Evolutionary conservation across 2,888 invertebrate genomes (phyloP).

Genomic region (Didymodactylos carnosus): DNA sequence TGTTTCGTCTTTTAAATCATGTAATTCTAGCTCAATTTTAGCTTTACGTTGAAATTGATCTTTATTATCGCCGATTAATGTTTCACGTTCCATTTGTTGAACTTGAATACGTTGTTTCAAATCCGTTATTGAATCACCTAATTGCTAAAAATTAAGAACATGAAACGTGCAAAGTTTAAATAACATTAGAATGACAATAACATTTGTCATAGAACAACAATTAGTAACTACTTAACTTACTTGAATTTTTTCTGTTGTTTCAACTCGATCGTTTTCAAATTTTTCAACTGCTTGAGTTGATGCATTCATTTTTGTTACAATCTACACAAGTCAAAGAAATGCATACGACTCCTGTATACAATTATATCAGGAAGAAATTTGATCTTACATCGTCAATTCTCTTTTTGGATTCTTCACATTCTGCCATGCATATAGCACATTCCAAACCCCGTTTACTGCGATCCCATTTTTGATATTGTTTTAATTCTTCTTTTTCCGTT

Average conservation of each 20-base stretch:
- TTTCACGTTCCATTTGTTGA: neutral
- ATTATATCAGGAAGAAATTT: too few relatives aligned
- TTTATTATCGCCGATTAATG: neutral
- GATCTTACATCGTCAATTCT: constrained; percentile 63
- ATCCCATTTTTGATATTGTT: constrained; percentile 96
- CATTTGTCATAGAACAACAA: neutral
- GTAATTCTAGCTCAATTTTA: neutral
- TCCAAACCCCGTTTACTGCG: constrained; percentile 73
- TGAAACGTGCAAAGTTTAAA: too few relatives aligned
- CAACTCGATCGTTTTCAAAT: constrained; percentile 52
- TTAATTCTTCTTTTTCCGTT: constrained; percentile 92
- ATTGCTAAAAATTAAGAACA: neutral
- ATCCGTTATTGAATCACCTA: neutral
- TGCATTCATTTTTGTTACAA: constrained; percentile 52
- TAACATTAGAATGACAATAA: too few relatives aligned
- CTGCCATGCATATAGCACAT: constrained; percentile 90
- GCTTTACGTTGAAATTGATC: neutral
- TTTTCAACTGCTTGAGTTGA: constrained; percentile 49
- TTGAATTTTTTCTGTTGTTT: constrained; percentile 52
- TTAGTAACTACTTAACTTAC: constrained; percentile 23
- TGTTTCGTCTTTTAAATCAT: constrained; percentile 8
- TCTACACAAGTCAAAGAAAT: too few relatives aligned
- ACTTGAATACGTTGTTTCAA: neutral
- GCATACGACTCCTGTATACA: too few relatives aligned
- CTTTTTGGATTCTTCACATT: constrained; percentile 72